These are phyloP conservation scores for Automeris io DNA, from an alignment of 2,888 invertebrate genomes.

Conservation along the genomic window DNA sequence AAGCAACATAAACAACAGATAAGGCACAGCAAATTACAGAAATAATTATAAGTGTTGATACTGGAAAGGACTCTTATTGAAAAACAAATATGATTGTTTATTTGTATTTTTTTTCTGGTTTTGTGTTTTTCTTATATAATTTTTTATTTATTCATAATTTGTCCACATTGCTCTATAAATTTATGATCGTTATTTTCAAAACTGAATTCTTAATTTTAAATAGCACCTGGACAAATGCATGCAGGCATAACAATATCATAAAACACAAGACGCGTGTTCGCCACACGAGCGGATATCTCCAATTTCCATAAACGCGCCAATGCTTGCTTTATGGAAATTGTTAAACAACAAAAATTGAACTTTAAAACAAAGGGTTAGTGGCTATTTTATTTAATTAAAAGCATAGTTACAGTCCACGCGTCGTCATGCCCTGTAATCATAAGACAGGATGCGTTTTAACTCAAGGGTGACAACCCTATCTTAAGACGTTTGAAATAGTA, in stretches of 20 bases:
- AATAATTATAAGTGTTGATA: too few species aligned
- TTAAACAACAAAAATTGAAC: slow-evolving; percentile 13
- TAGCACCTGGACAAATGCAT: slow-evolving; percentile 38
- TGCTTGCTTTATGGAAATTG: slow-evolving; percentile 6
- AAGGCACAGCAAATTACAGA: too few species aligned
- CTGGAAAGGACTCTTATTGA: too few species aligned
- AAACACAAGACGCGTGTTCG: slow-evolving; percentile 47
- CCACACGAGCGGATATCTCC: slow-evolving; percentile 66
- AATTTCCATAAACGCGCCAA: slow-evolving; percentile 47
- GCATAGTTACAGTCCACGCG: slow-evolving; percentile 35
- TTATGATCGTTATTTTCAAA: neutral
- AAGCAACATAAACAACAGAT: too few species aligned
- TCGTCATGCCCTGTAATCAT: slow-evolving; percentile 41
- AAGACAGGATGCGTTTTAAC: slow-evolving; percentile 46
- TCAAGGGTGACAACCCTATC: slow-evolving; percentile 56
- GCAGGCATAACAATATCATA: slow-evolving; percentile 33
- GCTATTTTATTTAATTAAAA: slow-evolving; percentile 7
- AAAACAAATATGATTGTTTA: too few species aligned
- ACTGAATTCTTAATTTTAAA: slow-evolving; percentile 23
- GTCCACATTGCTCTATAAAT: too few species aligned
- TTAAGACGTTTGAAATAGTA: slow-evolving; percentile 31
- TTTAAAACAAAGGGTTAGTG: slow-evolving; percentile 15
- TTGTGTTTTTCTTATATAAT: too few species aligned
- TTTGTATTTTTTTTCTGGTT: too few species aligned
- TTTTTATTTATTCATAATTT: too few species aligned